A percentile compares a stretch with the other conserved stretches of the same genome.
phyloP scores from a whole-genome alignment of 2,113 vertebrate genomes.

The Mustelus asterias region DNA sequence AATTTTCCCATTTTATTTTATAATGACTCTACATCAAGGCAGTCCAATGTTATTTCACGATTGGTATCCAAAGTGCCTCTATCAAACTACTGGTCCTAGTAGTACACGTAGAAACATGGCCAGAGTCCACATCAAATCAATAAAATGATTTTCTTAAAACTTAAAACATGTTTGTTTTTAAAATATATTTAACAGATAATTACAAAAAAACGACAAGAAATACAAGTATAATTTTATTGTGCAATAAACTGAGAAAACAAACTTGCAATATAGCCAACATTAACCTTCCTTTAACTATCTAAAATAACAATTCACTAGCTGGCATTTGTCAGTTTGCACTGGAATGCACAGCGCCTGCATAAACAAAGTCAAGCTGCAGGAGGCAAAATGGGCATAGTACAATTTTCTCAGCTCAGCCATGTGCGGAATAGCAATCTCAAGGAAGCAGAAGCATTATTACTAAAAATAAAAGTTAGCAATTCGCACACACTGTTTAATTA shows the following conservation, averaged over 20 bases:
- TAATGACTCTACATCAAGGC: not conserved
- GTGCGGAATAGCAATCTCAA: not conserved
- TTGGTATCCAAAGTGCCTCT: not conserved
- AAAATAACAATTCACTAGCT: not conserved
- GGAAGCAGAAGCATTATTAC: not conserved
- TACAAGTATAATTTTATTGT: not conserved
- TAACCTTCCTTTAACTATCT: not conserved
- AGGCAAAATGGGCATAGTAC: not conserved
- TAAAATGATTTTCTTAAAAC: not conserved
- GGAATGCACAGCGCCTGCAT: not conserved
- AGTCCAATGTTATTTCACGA: not conserved
- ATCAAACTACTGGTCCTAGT: not conserved
- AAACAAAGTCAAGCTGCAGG: not conserved
- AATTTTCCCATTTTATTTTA: not conserved
- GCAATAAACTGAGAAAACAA: not conserved
- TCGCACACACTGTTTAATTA: not conserved
- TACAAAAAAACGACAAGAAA: not conserved
- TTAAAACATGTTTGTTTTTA: not conserved
- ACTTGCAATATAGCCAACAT: not conserved
- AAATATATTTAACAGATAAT: not conserved
- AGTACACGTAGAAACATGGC: not conserved
- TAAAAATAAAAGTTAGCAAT: not conserved
- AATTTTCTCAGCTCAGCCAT: not conserved
- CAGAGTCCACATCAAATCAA: not conserved
- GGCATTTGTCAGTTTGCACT: not conserved